Evolutionary conservation across 1,140 invertebrate genomes (phyloP), one percentile per base, ranked within the genome.

Genomic region (Trichogramma pretiosum): DNA sequence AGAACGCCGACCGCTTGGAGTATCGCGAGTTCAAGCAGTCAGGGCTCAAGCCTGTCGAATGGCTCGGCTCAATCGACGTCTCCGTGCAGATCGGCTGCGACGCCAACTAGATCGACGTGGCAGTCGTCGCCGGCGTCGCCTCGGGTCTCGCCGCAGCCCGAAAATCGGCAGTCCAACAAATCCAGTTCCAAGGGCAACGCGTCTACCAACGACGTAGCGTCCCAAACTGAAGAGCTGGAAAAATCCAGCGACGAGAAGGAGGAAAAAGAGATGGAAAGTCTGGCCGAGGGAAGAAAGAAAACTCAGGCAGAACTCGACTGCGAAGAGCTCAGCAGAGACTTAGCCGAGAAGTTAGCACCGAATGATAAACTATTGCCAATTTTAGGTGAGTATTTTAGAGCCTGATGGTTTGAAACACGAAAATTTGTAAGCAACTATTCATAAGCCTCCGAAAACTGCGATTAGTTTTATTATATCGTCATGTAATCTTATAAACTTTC

Each of bases 291-390:
- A 3, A 67, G 71, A 40, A 69, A 71, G 68, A 83, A 83, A 40
- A 69, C 82, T 13, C 77, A 81, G 39, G 87, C 89, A 59, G 87
- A 89, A 66, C 76, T 88, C 46, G 87, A 89, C 53, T 89, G 84
- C 69, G 87, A 90, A 56, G 73, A 80, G 55, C 72, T 87, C 42
- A 84, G 83, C 17, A 64, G 80, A 51, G 83, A 88, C 59, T 73
- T 89, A 35, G 81, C 81, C 22, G 80, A 77, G 63, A 79, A 84
- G 47, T 70, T 89, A 43, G 74, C 76, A 23, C 77, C 80, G 13
- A 75, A 78, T 23, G 81, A 85, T 53, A 82, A 81, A 60, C 75
- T 87, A 39, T 78, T 82, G 56, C 77, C 78, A 37, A 76, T 87
- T 54, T 67, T 87, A 55, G 79, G 82, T 83, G 61, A 76, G 71